A percentile compares a stretch with the other conserved stretches of the same genome.
phyloP scores from a whole-genome alignment of 1,140 invertebrate species.

The Euglossa dilemma region DNA sequence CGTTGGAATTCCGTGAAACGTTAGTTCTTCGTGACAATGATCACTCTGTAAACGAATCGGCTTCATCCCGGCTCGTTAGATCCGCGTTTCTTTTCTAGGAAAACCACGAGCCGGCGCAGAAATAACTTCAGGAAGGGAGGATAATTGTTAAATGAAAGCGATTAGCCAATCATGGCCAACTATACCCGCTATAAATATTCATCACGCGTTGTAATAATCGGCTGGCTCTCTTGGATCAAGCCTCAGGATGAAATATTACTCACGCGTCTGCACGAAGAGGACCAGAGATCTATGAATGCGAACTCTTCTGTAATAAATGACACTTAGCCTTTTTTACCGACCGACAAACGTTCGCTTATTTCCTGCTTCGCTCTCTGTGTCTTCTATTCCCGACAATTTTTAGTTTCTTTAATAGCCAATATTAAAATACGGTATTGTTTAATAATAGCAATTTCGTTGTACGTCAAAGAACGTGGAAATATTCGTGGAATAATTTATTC shows the following conservation, averaged over 20 bases:
- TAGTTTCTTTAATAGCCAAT: background rate
- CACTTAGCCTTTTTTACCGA: background rate
- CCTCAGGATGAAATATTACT: slow-evolving; percentile 1
- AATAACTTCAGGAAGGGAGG: background rate
- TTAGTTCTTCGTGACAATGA: background rate
- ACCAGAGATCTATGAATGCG: background rate
- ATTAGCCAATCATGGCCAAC: slow-evolving; percentile 2
- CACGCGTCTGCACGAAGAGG: background rate
- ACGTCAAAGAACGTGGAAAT: too few species aligned
- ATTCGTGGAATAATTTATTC: too few species aligned
- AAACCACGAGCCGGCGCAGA: background rate
- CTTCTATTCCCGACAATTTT: background rate
- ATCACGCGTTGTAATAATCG: background rate
- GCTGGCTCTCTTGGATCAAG: background rate
- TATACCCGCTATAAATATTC: slow-evolving; percentile 5
- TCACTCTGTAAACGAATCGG: slow-evolving; percentile 6
- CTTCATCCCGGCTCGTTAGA: slow-evolving; percentile 14
- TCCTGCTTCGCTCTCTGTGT: background rate
- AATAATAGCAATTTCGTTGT: too few species aligned
- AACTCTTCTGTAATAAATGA: background rate
- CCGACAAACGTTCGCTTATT: background rate
- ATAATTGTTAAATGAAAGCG: slow-evolving; percentile 8
- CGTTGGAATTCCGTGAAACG: slow-evolving; percentile 5
- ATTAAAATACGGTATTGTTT: too few species aligned
- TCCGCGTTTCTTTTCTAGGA: slow-evolving; percentile 10